Evolutionary conservation across 2,888 invertebrate genomes (phyloP).

Genomic region (Leucoma salicis): DNA sequence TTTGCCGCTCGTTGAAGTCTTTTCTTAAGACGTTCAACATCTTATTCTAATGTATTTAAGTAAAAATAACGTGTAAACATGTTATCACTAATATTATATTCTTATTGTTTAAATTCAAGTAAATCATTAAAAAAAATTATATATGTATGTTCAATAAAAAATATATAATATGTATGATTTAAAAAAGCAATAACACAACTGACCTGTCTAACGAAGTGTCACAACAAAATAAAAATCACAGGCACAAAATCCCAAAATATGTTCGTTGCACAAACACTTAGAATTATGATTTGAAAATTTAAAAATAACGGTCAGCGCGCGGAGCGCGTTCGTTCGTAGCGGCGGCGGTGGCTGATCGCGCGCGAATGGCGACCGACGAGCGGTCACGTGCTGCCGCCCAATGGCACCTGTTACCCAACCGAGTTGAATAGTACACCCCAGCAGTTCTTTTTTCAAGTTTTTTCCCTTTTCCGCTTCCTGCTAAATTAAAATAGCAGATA

Average conservation of each 20-base stretch:
- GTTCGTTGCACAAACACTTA: constrained; percentile 66
- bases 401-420: constrained; percentile 61
- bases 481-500: constrained; percentile 19
- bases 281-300: constrained; percentile 44
- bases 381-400: constrained; percentile 64
- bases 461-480: constrained; percentile 51
- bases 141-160: too few relatives aligned
- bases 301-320: constrained; percentile 46
- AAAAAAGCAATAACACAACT: constrained; percentile 31
- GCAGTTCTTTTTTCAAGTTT: constrained; percentile 25
- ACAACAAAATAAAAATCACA: constrained; percentile 41
- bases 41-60: neutral
- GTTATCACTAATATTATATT: too few relatives aligned
- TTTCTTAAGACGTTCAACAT: constrained; percentile 44
- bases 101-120: too few relatives aligned
- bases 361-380: constrained; percentile 73
- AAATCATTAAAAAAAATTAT: too few relatives aligned
- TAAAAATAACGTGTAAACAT: neutral
- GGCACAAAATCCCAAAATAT: constrained; percentile 69
- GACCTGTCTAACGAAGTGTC: constrained; percentile 41
- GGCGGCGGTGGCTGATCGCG: constrained; percentile 72
- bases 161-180: too few relatives aligned
- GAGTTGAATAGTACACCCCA: constrained; percentile 51
- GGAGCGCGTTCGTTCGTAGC: constrained; percentile 65
- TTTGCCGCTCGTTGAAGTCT: constrained; percentile 62